Conservation (phyloP, 2,797 vertebrate genomes). For the Percopsis omiscomaycus region DNA sequence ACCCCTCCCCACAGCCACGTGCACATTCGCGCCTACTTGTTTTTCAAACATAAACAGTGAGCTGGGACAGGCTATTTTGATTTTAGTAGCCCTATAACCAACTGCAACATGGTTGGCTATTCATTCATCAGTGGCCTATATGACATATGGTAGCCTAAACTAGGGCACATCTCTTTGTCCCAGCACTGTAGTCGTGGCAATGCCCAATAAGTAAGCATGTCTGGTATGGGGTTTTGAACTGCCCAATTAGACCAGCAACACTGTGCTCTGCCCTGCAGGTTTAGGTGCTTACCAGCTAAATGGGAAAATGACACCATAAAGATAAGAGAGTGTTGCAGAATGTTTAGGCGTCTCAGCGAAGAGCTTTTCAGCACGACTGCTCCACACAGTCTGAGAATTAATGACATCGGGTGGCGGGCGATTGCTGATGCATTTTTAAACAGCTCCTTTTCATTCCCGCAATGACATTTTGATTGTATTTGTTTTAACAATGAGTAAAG, state of each 20-base stretch:
- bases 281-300: conserved; percentile 69
- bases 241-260: conserved; percentile 68
- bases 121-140: too few relatives aligned
- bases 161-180: too few relatives aligned
- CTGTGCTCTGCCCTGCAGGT: conserved; percentile 52
- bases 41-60: too few relatives aligned
- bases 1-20: too few relatives aligned
- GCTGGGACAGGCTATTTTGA: too few relatives aligned
- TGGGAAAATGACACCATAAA: conserved; percentile 73
- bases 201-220: conserved; percentile 36
- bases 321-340: conserved; percentile 69
- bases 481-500: conserved; percentile 30
- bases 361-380: conserved; percentile 66
- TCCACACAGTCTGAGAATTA: conserved; percentile 67
- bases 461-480: conserved; percentile 66
- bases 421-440: conserved; percentile 74
- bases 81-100: too few relatives aligned
- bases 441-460: conserved; percentile 70
- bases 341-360: conserved; percentile 61
- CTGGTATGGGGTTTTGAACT: conserved; percentile 66
- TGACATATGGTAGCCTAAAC: too few relatives aligned
- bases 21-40: too few relatives aligned
- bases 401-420: conserved; percentile 61
- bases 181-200: too few relatives aligned
- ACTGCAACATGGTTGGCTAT: too few relatives aligned